phyloP scores from a whole-genome alignment of 2,113 vertebrate species.

The Rhineura floridana region DNA sequence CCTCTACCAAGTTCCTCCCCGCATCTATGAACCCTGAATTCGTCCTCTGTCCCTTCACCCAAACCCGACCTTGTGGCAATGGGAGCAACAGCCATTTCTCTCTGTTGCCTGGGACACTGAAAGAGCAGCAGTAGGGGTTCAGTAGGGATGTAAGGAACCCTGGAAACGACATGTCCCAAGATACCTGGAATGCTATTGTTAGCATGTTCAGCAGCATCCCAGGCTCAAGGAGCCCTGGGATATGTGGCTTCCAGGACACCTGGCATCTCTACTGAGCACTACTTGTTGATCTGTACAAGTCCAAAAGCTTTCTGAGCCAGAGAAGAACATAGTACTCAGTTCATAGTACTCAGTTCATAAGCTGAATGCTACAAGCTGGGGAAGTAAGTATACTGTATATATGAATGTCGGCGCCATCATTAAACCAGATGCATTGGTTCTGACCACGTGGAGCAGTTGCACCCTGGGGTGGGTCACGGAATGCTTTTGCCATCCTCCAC shows the following conservation, averaged over 20 bases:
- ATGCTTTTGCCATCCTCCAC: constrained; percentile 50
- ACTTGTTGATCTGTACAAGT: neutral
- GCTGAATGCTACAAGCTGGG: neutral
- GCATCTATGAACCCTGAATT: neutral
- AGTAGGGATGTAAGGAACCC: neutral
- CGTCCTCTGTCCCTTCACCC: neutral
- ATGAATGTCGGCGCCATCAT: neutral
- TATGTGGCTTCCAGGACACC: neutral
- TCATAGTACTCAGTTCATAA: neutral
- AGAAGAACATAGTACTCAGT: neutral
- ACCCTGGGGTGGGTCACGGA: constrained; percentile 43
- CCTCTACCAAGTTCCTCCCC: neutral
- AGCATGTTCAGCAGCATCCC: neutral
- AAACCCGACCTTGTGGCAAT: neutral
- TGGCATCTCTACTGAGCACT: neutral
- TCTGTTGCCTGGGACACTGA: neutral
- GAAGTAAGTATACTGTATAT: neutral
- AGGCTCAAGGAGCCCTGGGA: neutral
- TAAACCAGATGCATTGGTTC: neutral
- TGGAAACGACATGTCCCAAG: neutral
- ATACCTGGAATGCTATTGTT: neutral
- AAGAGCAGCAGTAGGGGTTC: neutral
- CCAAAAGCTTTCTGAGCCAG: neutral
- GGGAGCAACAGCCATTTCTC: neutral
- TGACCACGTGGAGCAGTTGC: constrained; percentile 28